These are phyloP conservation scores for Macropus fuliginosus DNA, from an alignment of 2,797 vertebrate species.

Conservation along the genomic window DNA sequence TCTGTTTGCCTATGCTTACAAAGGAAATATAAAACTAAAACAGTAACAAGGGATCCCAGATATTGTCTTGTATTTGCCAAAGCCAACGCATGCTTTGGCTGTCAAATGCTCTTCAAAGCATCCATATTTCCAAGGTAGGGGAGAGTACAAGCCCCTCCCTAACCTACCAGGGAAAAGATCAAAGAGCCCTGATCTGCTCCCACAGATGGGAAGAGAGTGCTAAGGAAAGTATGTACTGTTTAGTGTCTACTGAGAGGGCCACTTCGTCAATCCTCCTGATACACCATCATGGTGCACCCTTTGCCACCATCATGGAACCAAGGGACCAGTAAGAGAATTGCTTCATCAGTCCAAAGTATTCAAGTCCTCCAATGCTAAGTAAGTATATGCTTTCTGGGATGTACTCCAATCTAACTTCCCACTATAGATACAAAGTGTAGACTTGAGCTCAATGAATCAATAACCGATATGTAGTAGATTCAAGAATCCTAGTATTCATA, in stretches of 20 bases:
- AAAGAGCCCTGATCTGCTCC: background rate
- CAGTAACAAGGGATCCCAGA: background rate
- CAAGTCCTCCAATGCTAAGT: background rate
- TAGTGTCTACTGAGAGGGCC: background rate
- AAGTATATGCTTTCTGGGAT: background rate
- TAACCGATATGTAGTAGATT: slow-evolving; percentile 1
- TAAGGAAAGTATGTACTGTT: background rate
- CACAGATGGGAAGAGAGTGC: background rate
- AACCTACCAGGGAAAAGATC: background rate
- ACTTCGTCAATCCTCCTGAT: background rate
- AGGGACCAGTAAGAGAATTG: background rate
- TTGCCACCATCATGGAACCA: background rate
- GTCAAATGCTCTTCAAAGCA: background rate
- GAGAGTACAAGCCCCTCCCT: background rate
- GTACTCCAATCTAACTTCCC: background rate
- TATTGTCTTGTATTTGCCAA: background rate
- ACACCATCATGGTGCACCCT: background rate
- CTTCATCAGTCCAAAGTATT: background rate
- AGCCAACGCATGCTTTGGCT: background rate
- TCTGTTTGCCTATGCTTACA: background rate
- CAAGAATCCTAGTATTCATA: background rate
- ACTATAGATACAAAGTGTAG: background rate
- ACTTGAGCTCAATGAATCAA: background rate
- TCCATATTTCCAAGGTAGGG: background rate
- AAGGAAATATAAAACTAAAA: background rate